Evolutionary conservation across 2,113 vertebrate species (phyloP).

Genomic region (Pseudorectes ferrugineus): DNA sequence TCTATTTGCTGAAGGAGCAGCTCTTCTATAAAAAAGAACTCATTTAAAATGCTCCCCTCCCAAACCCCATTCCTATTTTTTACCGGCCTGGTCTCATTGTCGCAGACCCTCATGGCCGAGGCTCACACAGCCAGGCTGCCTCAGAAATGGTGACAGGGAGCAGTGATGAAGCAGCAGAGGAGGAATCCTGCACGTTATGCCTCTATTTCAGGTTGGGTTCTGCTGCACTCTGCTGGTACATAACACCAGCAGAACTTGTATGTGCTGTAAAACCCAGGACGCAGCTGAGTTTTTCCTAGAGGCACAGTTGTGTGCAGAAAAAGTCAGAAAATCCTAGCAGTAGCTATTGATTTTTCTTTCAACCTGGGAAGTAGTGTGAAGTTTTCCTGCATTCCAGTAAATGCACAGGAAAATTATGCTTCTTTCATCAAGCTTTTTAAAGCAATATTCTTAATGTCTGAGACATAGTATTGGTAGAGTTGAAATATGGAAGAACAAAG

Average conservation of each 20-base stretch:
- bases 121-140: background rate
- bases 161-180: background rate
- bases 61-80: background rate
- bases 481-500: background rate
- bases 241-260: background rate
- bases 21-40: background rate
- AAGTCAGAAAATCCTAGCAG: background rate
- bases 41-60: background rate
- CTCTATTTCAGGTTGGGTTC: background rate
- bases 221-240: slow-evolving; percentile 53
- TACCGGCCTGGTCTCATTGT: background rate
- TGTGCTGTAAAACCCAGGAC: background rate
- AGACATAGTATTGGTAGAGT: background rate
- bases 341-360: background rate
- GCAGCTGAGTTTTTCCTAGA: background rate
- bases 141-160: background rate
- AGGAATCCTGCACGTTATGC: background rate
- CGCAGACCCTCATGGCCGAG: background rate
- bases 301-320: background rate
- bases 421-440: background rate
- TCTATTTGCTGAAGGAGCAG: background rate
- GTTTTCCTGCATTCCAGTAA: background rate
- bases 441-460: background rate
- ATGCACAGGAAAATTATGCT: background rate
- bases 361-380: background rate